Evolutionary conservation across 1,140 invertebrate species (phyloP), one percentile per base, ranked within the genome.

Genomic region (Phthorimaea operculella): DNA sequence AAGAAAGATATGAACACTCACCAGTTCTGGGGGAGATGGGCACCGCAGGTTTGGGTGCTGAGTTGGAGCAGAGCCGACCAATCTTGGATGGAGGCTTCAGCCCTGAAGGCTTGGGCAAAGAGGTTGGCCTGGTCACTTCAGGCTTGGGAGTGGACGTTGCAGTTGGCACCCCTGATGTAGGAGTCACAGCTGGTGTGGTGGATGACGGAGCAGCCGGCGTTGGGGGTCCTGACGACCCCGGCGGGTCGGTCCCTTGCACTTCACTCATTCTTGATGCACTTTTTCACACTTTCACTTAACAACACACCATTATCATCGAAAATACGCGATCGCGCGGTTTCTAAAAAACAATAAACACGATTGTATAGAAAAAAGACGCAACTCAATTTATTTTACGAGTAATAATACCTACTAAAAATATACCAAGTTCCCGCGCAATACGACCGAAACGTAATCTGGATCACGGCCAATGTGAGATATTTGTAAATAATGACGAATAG

Each of bases 71-170:
- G 34, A 88, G 79, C 51, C 89, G 72, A 48, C 88, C 88, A 66
- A 90, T 90, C 72, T 89, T 90, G 12, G 87, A 85, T n/a, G 89
- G 89, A 36, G 85, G 89, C 57, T 87, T 87, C 36, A 90, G 63
- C 1, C 89, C 89, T 5, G 89, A 89, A 54, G 84, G 86, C 61
- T 83, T 85, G 11, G 79, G 74, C 60, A 77, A 70, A 47, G 72
- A 67, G 42, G 77, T 69, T 44, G 80, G 79, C 60, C 75, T 70
- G 45, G 8, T 47, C 8, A 10, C 45, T 28, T 28, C 21, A 28
- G 21, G 21, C 21, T 28, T 28, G 34, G 70, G 54, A 44, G 58
- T 52, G 55, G 72, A 71, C 33, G 70, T 57, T 54, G 57, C 48
- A 54, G 62, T 67, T 12, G 68, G 62, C 21, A 64, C 49, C 10